These are phyloP conservation scores for Brachionus calyciflorus DNA, from an alignment of 1,140 invertebrate genomes.

Conservation along the genomic window DNA sequence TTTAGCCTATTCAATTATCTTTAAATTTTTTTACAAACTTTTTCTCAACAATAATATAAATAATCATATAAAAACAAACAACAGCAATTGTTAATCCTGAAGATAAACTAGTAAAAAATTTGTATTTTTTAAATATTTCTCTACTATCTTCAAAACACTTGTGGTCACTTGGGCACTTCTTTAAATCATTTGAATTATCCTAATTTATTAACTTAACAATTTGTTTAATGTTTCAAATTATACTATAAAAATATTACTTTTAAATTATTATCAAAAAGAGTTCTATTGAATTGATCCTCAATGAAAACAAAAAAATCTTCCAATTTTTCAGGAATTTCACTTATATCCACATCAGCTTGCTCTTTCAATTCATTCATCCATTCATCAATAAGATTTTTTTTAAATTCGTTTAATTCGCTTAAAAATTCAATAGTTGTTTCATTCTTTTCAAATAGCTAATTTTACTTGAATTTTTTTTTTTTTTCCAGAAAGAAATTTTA, in stretches of 20 bases:
- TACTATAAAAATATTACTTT: neutral
- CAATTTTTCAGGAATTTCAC: neutral
- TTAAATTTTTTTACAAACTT: conserved; percentile 40
- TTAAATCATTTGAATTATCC: neutral
- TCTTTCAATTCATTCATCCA: neutral
- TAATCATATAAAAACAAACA: neutral
- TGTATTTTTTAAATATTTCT: neutral
- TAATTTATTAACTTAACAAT: neutral
- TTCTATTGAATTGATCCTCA: neutral
- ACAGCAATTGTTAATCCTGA: neutral
- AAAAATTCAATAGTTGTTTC: too few species aligned
- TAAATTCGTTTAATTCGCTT: neutral
- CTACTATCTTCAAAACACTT: neutral
- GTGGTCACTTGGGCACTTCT: neutral
- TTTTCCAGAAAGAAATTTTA: neutral
- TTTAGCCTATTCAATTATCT: neutral
- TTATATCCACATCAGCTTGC: neutral
- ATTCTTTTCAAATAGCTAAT: too few species aligned
- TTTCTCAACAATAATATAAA: conserved; percentile 17
- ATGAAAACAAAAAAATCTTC: neutral
- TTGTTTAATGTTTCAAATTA: neutral
- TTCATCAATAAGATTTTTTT: neutral
- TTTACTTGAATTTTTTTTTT: too few species aligned
- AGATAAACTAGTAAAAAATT: neutral
- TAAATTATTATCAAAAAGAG: neutral